Evolutionary conservation across 2,888 invertebrate genomes (phyloP), one percentile per base, ranked within the genome.

Genomic region (Lagria hirta): DNA sequence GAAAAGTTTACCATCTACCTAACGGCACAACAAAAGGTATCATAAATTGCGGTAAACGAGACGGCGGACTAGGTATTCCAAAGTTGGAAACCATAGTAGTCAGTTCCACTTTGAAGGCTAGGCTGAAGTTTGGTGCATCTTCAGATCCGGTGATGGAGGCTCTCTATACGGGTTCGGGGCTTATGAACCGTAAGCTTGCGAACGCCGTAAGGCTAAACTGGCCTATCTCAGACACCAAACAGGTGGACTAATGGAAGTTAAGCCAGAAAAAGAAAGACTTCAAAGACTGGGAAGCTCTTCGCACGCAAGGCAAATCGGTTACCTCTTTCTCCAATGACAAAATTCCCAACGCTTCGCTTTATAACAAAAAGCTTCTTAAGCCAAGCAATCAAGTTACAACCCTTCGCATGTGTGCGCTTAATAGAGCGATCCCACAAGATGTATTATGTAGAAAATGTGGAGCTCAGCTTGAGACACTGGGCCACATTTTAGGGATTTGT

Each of bases 31-130:
- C 56, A 1, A 43, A 61, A 16, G 55, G 57, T 3, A 20, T 65
- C 5, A 5, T 68, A 1, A 57, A 63, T 43, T 52, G 58, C 35
- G 43, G 55, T 28, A 62, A 55, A 54, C 30, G 49, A 44, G 64
- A 65, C 49, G 64, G 65, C 23, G 60, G 64, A 49, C 49, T 66
- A 48, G 64, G 64, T 16, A 34, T 65, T 13, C 60, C 61, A 18
- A 57, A 50, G 35, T 43, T 66, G 13, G 57, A 62, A 37, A 34
- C 29, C 6, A 33, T 55, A 7, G 41, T 52, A 6, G 33, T 44
- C 4, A 6, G 41, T 8, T 28, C 52, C 11, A 49, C 43, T 24
- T 35, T 59, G 10, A 45, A 45, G 35, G 36, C 48, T 3, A 59
- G 57, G 13, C 34, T 41, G 1, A 29, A 35, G 14, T 57, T 58